Percentiles rank a stretch among this genome's conserved stretches.
These are phyloP conservation scores for Python bivittatus DNA, from an alignment of 2,113 vertebrate genomes.

Conservation along the genomic window DNA sequence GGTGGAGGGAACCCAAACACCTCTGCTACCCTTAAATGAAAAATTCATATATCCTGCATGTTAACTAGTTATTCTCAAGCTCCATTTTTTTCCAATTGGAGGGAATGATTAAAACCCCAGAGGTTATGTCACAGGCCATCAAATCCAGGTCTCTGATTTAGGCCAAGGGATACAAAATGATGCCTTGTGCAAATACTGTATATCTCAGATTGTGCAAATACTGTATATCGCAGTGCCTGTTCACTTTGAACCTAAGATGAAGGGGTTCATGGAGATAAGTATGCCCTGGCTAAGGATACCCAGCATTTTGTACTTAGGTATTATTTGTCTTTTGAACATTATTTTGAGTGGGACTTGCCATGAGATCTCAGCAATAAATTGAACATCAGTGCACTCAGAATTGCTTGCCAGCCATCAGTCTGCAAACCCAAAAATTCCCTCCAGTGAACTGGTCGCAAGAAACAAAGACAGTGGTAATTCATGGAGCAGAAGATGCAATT, in stretches of 20 bases:
- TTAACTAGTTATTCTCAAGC: not conserved
- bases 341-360: not conserved
- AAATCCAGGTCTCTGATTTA: not conserved
- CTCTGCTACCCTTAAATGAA: not conserved
- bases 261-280: not conserved
- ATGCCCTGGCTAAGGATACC: not conserved
- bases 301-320: not conserved
- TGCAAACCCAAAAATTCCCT: not conserved
- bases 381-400: not conserved
- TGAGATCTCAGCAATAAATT: not conserved
- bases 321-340: not conserved
- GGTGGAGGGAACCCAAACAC: not conserved
- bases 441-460: not conserved
- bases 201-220: not conserved
- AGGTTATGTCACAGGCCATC: not conserved
- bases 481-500: not conserved
- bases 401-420: not conserved
- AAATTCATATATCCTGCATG: not conserved
- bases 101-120: not conserved
- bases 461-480: not conserved
- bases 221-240: not conserved
- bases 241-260: not conserved
- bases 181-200: not conserved
- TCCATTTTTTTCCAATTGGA: not conserved
- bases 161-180: not conserved